Conservation (phyloP, 2,888 invertebrate genomes). For the Lepidonotus clava region DNA sequence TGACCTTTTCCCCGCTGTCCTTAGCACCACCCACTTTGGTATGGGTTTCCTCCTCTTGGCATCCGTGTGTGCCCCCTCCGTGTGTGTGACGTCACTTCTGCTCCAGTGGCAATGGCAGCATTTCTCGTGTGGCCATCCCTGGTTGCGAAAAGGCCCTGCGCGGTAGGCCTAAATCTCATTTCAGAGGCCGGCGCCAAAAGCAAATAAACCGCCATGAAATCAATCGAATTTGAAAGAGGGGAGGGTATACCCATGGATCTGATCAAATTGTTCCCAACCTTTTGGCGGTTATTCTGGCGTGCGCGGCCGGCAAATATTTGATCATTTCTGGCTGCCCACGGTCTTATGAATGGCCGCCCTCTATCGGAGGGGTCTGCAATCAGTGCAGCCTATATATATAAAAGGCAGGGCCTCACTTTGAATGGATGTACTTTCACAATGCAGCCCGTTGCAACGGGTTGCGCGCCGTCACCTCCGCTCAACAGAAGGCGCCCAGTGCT, state of each 20-base stretch:
- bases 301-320: background rate
- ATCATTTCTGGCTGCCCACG: background rate
- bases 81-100: background rate
- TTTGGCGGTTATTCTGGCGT: background rate
- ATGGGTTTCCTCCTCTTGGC: background rate
- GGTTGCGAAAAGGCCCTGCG: background rate
- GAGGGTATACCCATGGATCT: background rate
- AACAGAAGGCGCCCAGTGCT: too few species aligned
- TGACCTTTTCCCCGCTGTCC: too few species aligned
- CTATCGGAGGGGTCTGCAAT: background rate
- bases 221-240: background rate
- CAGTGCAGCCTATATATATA: too few species aligned
- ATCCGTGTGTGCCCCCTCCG: background rate
- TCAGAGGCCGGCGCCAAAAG: background rate
- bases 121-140: background rate
- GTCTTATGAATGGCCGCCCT: background rate
- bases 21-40: too few species aligned
- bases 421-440: too few species aligned
- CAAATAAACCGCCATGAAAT: background rate
- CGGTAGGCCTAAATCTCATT: background rate
- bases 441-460: too few species aligned
- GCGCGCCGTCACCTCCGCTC: too few species aligned
- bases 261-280: background rate
- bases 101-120: background rate
- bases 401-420: too few species aligned